Evolutionary conservation across 2,113 vertebrate genomes (phyloP), one percentile per base, ranked within the genome.

Genomic region (Podarcis raffonei): DNA sequence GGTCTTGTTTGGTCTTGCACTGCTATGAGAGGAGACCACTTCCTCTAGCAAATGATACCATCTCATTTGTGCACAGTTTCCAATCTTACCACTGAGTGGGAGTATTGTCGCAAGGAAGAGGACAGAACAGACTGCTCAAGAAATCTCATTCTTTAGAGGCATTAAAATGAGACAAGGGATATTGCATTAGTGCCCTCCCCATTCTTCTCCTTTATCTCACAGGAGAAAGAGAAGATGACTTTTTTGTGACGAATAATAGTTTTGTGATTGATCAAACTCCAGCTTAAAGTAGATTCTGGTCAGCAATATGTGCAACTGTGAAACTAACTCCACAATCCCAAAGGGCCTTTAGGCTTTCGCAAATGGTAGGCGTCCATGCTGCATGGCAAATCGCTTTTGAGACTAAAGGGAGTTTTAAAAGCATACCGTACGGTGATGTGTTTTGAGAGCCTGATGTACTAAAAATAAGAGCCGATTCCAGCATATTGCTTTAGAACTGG

Each of bases 1-100:
- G n/a, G 22, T 3, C n/a, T 35, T 81, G 3, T 35, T 81, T 65
- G 25, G 57, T 23, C 4, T 62, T 81, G 20, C 53, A 32, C 12
- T 81, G 48, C 0, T 5, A 83, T 76, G 68, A 42, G 32, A 0
- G 85, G 39, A 32, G 85, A 5, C 12, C 0, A 0, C 72, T 87
- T 75, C 6, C 37, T 39, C 18, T 37, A 1, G 13, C 2, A 0
- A 83, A 32, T 3, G 0, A 27, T 4, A 42, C 13, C 8, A 0
- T 83, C 81, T 71, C 77, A 30, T 76, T 1, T 71, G n/a, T 5
- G 53, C 2, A 82, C 66, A 1, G 93, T 91, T 90, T 57, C 5
- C 0, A 4, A 68, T 93, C 32, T 89, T 32, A 87, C 91, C 93
- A 1, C 91, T 92, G 42, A 83, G 94, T 3, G 93, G 95, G 76